These are phyloP conservation scores for Tipula lateralis DNA, from an alignment of 2,888 invertebrate species.

Conservation along the genomic window DNA sequence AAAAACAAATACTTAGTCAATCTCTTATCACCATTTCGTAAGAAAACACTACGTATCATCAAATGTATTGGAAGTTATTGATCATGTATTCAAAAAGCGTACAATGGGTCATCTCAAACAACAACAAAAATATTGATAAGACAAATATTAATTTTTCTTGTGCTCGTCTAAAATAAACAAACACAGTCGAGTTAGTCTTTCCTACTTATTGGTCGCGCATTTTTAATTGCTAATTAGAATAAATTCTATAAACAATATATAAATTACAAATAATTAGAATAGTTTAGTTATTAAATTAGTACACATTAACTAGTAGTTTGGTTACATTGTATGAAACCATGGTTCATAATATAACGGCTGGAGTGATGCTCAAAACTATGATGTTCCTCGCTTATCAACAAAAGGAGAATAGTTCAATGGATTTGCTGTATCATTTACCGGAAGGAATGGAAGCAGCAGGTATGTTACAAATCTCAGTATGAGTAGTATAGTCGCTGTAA, in stretches of 20 bases:
- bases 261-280: not conserved
- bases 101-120: not conserved
- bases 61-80: not conserved
- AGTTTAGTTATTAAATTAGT: not conserved
- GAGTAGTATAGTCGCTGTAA: not conserved
- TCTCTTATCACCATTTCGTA: not conserved
- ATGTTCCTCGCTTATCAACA: constrained; percentile 47
- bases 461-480: not conserved
- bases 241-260: not conserved
- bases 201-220: not conserved
- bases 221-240: not conserved
- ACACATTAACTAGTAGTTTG: not conserved
- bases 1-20: not conserved
- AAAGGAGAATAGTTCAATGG: constrained; percentile 41
- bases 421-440: constrained; percentile 45
- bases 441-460: constrained; percentile 39
- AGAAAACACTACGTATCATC: not conserved
- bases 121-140: not conserved
- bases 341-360: constrained; percentile 35
- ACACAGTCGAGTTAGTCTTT: not conserved
- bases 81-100: not conserved
- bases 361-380: constrained; percentile 49
- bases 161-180: not conserved
- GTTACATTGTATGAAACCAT: not conserved
- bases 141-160: not conserved